Conservation (phyloP, 2,888 invertebrate species). For the Aphodius sticticus region DNA sequence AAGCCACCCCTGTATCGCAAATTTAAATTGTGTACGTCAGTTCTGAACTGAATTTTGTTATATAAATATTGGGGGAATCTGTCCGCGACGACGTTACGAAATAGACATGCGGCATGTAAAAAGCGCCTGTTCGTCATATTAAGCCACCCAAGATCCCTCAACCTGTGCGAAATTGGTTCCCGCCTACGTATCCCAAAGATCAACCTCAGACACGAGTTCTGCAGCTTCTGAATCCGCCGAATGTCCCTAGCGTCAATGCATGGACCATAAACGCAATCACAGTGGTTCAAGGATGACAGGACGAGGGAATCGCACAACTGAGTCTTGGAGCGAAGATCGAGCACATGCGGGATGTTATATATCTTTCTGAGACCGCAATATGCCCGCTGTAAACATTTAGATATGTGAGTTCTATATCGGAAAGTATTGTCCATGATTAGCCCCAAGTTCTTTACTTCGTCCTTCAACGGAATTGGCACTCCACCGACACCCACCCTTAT, state of each 20-base stretch:
- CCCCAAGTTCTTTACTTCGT: constrained; percentile 6
- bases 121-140: not conserved
- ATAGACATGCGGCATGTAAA: not conserved
- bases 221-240: constrained; percentile 13
- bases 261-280: not conserved
- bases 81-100: not conserved
- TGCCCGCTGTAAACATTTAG: not conserved
- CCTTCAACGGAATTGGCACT: not conserved
- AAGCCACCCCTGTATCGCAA: constrained; percentile 12
- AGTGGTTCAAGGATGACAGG: not conserved
- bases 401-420: constrained; percentile 5
- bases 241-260: not conserved
- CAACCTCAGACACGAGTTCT: constrained; percentile 14
- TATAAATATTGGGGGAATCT: not conserved
- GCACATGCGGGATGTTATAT: not conserved
- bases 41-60: constrained; percentile 10
- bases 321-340: not conserved
- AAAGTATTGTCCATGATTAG: not conserved
- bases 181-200: not conserved
- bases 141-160: not conserved
- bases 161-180: constrained; percentile 6
- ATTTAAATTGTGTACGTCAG: constrained; percentile 22
- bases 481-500: not conserved
- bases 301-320: constrained; percentile 16
- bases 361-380: not conserved